Conservation (phyloP, 1,140 invertebrate genomes). For the Ladona fulva region DNA sequence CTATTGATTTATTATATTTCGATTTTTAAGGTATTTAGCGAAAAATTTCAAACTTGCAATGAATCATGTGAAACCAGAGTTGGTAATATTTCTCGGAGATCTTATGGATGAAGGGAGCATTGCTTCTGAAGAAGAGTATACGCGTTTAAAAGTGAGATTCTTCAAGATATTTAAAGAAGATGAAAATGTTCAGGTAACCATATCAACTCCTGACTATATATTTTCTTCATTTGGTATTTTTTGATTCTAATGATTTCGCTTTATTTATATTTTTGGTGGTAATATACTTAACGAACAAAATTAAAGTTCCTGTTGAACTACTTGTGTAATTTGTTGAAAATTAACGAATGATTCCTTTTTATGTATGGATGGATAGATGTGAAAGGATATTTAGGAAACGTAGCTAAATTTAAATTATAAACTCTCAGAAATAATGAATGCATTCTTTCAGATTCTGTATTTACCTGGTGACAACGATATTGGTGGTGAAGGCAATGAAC, state of each 20-base stretch:
- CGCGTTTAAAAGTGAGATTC: slow-evolving; percentile 58
- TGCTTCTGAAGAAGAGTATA: slow-evolving; percentile 55
- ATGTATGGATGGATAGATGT: no score
- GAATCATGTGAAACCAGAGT: slow-evolving; percentile 65
- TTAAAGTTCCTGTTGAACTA: no score
- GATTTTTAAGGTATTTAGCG: slow-evolving; percentile 57
- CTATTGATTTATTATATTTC: slow-evolving; percentile 6
- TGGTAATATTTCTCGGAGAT: slow-evolving; percentile 85
- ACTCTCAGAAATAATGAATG: no score
- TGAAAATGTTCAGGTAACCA: slow-evolving; percentile 18
- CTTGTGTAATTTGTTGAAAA: no score
- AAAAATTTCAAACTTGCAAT: slow-evolving; percentile 67
- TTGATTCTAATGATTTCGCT: no score
- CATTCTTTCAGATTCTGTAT: slow-evolving; percentile 61
- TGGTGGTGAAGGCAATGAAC: slow-evolving; percentile 70
- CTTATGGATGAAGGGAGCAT: slow-evolving; percentile 86
- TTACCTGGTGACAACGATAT: slow-evolving; percentile 93
- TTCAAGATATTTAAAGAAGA: slow-evolving; percentile 51
- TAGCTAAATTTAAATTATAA: no score
- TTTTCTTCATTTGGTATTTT: no score
- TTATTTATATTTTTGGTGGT: no score
- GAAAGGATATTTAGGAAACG: no score
- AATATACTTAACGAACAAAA: no score
- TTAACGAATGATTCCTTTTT: no score
- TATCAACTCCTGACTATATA: no score